Evolutionary conservation across 2,797 vertebrate species (phyloP).

Genomic region (Valencia hispanica): DNA sequence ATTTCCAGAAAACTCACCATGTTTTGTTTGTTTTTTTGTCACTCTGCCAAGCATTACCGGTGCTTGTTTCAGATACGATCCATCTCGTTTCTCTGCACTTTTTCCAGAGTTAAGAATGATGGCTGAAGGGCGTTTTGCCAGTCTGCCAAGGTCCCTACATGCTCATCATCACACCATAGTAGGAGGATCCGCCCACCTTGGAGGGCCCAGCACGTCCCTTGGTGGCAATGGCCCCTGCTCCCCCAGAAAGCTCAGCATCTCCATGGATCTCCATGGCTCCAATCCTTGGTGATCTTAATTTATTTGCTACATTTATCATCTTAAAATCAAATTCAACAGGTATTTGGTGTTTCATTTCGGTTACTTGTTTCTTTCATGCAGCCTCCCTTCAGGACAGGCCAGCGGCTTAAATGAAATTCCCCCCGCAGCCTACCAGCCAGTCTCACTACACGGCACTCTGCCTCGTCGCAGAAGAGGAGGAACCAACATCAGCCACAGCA

Average conservation of each 20-base stretch:
- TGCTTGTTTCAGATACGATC: background rate
- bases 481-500: conserved; percentile 30
- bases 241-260: conserved; percentile 82
- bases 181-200: conserved; percentile 48
- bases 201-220: conserved; percentile 78
- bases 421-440: conserved; percentile 79
- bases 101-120: conserved; percentile 90
- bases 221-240: conserved; percentile 44
- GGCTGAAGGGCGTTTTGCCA: conserved; percentile 94
- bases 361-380: conserved; percentile 15
- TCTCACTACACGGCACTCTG: conserved; percentile 95
- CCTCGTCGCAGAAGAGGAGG: conserved; percentile 90
- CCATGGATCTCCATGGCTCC: conserved; percentile 93
- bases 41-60: background rate
- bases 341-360: background rate
- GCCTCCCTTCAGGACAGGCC: conserved; percentile 40
- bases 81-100: background rate
- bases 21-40: conserved; percentile 3
- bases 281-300: conserved; percentile 72
- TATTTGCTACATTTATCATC: background rate
- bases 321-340: background rate
- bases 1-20: conserved; percentile 19
- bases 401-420: conserved; percentile 62
- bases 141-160: conserved; percentile 88
- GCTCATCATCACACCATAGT: conserved; percentile 73